phyloP scores from a whole-genome alignment of 2,113 vertebrate genomes.

The Cyprinodon variegatus region DNA sequence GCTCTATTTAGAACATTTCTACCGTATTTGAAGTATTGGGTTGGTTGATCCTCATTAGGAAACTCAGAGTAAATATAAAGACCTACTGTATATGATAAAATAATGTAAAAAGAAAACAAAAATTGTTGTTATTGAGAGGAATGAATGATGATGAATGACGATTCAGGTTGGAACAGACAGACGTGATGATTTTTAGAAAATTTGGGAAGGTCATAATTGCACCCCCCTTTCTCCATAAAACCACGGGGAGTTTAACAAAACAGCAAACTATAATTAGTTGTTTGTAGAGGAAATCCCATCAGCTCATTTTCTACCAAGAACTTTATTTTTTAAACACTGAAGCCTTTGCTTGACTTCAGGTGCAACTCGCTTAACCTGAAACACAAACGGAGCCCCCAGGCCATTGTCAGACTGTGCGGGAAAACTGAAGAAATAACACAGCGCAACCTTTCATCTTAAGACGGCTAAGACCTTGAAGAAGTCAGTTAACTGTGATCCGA shows the following conservation, averaged over 20 bases:
- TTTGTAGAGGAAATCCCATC: not conserved
- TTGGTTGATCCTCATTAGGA: not conserved
- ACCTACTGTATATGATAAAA: not conserved
- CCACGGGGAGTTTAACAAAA: no score
- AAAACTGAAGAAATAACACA: not conserved
- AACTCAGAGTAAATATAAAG: constrained; percentile 1
- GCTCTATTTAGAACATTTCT: not conserved
- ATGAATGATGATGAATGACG: not conserved
- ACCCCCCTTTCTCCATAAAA: not conserved
- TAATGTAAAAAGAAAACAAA: no score
- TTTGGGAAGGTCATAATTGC: not conserved
- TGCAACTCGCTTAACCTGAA: not conserved
- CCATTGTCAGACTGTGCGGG: not conserved
- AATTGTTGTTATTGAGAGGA: not conserved
- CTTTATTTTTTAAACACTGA: not conserved
- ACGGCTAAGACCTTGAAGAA: not conserved
- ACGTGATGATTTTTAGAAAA: not conserved
- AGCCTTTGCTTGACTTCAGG: not conserved
- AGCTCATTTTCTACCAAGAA: not conserved
- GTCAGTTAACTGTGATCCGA: not conserved
- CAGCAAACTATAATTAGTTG: not conserved
- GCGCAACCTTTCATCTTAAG: not conserved
- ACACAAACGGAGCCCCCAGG: not conserved
- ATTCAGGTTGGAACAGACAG: not conserved
- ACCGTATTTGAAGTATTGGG: not conserved